Evolutionary conservation across 2,797 vertebrate species (phyloP), one percentile per base, ranked within the genome.

Genomic region (Neopelma chrysocephalum): DNA sequence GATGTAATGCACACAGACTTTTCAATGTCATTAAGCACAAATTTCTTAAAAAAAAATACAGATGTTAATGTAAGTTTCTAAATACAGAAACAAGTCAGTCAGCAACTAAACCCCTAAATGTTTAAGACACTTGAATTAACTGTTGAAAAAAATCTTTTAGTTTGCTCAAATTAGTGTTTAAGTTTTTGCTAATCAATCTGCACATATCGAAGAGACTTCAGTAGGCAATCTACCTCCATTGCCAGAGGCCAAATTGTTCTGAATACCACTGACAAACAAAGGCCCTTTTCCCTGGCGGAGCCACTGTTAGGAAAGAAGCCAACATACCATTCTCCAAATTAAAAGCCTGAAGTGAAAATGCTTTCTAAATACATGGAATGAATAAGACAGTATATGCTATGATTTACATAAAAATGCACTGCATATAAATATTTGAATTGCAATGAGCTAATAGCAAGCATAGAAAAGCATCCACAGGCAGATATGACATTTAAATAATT

Each of bases 391-490:
- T 48, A 48, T 29, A 26, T 25, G 38, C 45, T 53, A 14, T 16
- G 23, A 72, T 82, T 94, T 87, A 72, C 31, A 86, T 61, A 56
- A 71, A 87, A 64, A 91, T 8, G 19, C 61, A 54, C 32, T 7
- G 15, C 61, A 77, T 80, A 70, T 77, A 94, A 94, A 94, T 87
- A 92, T 77, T 71, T 94, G 73, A 96, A 93, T 32, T 58, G 40
- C 32, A 81, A 57, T 51, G 48, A 81, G 25, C 65, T 57, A 60
- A 56, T 36, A 87, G 86, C 11, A 80, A 76, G 62, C 1, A 1
- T 36, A 31, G 62, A 92, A 89, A 93, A 69, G 23, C 60, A 87
- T 36, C 50, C 40, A 3, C 5, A 94, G 43, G 47, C 53, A 94
- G 80, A 61, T 29, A 45, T 6, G 14, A 47, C 27, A 76, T 53